Evolutionary conservation across 2,888 invertebrate genomes (phyloP).

Genomic region (Clunio marinus): DNA sequence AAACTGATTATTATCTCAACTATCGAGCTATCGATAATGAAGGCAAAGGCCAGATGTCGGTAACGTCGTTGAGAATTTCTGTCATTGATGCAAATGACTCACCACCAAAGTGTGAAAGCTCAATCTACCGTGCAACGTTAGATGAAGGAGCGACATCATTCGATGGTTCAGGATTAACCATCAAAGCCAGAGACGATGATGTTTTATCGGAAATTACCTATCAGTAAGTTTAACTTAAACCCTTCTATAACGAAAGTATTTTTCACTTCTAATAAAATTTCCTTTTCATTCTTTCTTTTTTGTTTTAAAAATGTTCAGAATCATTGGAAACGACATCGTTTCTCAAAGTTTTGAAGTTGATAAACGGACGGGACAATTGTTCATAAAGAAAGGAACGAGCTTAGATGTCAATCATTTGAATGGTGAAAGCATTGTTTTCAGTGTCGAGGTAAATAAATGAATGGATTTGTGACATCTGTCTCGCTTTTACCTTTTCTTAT

Average conservation of each 20-base stretch:
- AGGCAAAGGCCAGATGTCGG: slow-evolving; percentile 72
- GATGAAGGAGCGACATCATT: slow-evolving; percentile 83
- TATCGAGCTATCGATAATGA: slow-evolving; percentile 70
- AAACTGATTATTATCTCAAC: slow-evolving; percentile 52
- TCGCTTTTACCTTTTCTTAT: neutral
- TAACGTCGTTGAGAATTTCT: slow-evolving; percentile 73
- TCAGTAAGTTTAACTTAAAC: slow-evolving; percentile 42
- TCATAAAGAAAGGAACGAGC: slow-evolving; percentile 47
- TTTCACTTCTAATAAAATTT: slow-evolving; percentile 26
- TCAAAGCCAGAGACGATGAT: slow-evolving; percentile 76
- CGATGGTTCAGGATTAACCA: slow-evolving; percentile 66
- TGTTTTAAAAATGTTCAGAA: too few relatives aligned
- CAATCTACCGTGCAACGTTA: slow-evolving; percentile 72
- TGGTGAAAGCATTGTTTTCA: slow-evolving; percentile 49
- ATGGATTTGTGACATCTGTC: neutral
- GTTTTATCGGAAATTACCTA: slow-evolving; percentile 76
- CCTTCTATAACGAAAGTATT: neutral
- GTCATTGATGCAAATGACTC: slow-evolving; percentile 86
- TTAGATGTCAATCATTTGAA: slow-evolving; percentile 50
- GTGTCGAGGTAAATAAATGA: slow-evolving; percentile 45
- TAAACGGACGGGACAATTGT: slow-evolving; percentile 49
- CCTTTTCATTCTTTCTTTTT: too few relatives aligned
- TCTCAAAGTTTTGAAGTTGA: slow-evolving; percentile 49
- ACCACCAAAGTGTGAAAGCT: slow-evolving; percentile 73
- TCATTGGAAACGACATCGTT: slow-evolving; percentile 48